phyloP scores from a whole-genome alignment of 2,888 invertebrate genomes.

The Nephrotoma guestfalica region DNA sequence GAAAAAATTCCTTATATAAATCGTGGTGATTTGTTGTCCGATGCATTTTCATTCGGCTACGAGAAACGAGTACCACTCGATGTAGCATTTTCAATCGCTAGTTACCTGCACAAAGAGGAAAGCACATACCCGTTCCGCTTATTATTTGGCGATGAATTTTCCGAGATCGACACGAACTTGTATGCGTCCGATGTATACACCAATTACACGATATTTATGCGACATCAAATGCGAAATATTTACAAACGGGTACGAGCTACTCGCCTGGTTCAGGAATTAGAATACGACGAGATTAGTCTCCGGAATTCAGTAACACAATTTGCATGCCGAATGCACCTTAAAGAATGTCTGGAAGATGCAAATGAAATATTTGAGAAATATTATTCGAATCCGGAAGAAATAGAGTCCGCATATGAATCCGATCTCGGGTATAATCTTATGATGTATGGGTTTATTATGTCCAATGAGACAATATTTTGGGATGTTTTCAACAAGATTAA shows the following conservation, averaged over 20 bases:
- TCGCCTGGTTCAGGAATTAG: background rate
- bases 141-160: background rate
- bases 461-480: background rate
- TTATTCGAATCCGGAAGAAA: background rate
- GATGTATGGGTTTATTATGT: background rate
- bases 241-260: background rate
- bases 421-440: background rate
- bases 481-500: background rate
- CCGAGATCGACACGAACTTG: background rate
- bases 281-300: background rate
- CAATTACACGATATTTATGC: background rate
- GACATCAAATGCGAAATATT: background rate
- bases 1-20: background rate
- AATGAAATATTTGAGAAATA: background rate
- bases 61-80: background rate
- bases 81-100: background rate
- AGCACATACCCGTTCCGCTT: background rate
- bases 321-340: background rate
- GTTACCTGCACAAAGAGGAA: background rate
- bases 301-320: background rate
- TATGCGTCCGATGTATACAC: background rate
- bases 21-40: background rate
- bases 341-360: background rate
- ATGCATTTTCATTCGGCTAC: background rate
- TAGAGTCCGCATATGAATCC: background rate